Base-by-base conservation (phyloP, 1,140 invertebrate species). In the Marisa cornuarietis region DNA sequence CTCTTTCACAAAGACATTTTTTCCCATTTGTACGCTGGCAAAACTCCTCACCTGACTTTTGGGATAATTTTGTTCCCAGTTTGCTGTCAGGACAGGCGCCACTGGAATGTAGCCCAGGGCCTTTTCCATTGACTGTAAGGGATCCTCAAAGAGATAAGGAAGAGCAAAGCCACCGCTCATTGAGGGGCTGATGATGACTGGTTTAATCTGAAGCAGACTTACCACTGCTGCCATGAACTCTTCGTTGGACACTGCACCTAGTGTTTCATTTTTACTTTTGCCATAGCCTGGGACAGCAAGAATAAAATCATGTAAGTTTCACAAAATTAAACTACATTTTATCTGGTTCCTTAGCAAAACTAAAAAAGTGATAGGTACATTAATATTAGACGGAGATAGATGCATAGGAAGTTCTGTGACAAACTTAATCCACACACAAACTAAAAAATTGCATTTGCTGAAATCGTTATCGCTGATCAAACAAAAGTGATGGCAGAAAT, bases 131-230 rank as follows among this genome's bases (percentile, higher is more conserved):
- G 87, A 78, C 51, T 52, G 65, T 24, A 71, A 26, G 3, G 86
- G 82, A 16, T 84, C 72, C 31, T 85, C 81, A 58, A 90, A 83
- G n/a, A 93, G 63, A 81, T 88, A 91, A 0, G 90, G 90, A 13
- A 92, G 83, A 13, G 91, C 84, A 82, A 89, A 93, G 16, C 62
- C 62, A 16, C 92, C 92, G 87, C 91, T 92, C 91, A 92, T 91
- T 9, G 92, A 92, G 10, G 92, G 92, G 65, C 88, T 90, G 18
- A 92, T 84, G 42, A 92, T 82, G 4, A 92, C 87, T 20, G 90
- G 89, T 71, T 61, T 79, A 71, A 91, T 71, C 13, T 82, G 79
- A 18, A 89, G 63, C 13, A 69, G 71, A 31, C 78, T 68, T 16
- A 91, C 81, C 26, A 92, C 49, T 11, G 85, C 78, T 10, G 80